A percentile compares a stretch with the other conserved stretches of the same genome.
These are phyloP conservation scores for Eupithecia insigniata DNA, from an alignment of 2,888 invertebrate genomes.

Conservation along the genomic window DNA sequence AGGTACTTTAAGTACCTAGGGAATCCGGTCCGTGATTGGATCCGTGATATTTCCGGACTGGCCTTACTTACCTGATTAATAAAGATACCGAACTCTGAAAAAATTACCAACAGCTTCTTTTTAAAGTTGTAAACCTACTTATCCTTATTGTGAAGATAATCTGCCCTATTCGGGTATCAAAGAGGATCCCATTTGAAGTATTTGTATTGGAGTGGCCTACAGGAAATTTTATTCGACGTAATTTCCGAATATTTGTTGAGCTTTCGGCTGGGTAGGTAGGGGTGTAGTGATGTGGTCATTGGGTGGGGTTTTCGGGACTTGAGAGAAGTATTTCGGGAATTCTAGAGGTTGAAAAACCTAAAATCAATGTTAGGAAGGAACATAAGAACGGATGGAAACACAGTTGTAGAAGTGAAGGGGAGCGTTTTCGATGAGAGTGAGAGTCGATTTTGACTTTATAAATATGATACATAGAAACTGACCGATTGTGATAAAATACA, in stretches of 20 bases:
- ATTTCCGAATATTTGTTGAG: conserved; percentile 28
- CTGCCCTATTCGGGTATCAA: conserved; percentile 32
- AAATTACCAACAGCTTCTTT: neutral
- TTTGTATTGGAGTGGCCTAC: conserved; percentile 44
- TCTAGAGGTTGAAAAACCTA: neutral
- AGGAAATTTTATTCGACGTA: conserved; percentile 49
- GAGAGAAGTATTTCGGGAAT: neutral
- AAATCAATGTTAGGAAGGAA: neutral
- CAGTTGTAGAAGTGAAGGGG: neutral
- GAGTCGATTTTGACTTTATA: neutral
- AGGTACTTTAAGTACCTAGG: too few relatives aligned
- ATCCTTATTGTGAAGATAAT: conserved; percentile 32
- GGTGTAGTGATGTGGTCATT: conserved; percentile 13
- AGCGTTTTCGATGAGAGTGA: neutral
- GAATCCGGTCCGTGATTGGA: too few relatives aligned
- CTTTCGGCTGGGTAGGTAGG: conserved; percentile 19
- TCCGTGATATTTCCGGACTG: too few relatives aligned
- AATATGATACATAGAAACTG: neutral
- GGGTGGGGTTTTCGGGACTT: neutral
- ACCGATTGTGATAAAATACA: too few relatives aligned
- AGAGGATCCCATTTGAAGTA: conserved; percentile 43
- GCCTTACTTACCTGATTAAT: neutral
- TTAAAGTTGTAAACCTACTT: conserved; percentile 20
- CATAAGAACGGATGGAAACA: neutral
- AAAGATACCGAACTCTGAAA: neutral